Percentiles rank a stretch among this genome's conserved stretches.
Evolutionary conservation across 2,888 invertebrate genomes (phyloP).

Genomic region (Ennomos erosarius): DNA sequence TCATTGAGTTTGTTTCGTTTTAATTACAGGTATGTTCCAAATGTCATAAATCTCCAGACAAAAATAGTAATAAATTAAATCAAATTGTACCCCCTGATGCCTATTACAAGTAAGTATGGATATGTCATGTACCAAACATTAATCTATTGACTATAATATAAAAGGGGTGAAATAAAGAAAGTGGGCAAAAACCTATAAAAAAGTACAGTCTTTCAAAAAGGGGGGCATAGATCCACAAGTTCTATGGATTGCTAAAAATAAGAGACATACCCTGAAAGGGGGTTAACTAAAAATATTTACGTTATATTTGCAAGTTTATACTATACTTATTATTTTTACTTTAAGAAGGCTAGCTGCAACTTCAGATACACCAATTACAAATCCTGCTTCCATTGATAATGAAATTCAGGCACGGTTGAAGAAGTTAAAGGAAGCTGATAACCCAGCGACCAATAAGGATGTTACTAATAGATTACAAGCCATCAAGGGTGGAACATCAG

Average conservation of each 20-base stretch:
- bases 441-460: slow-evolving; percentile 47
- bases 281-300: too few relatives aligned
- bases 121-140: too few relatives aligned
- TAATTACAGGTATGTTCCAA: slow-evolving; percentile 67
- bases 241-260: too few relatives aligned
- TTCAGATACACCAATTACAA: slow-evolving; percentile 19
- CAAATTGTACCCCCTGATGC: slow-evolving; percentile 73
- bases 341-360: slow-evolving; percentile 37
- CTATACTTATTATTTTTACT: neutral
- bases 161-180: too few relatives aligned
- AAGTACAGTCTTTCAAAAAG: too few relatives aligned
- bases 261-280: too few relatives aligned
- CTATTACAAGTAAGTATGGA: slow-evolving; percentile 80
- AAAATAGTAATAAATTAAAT: slow-evolving; percentile 26
- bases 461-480: slow-evolving; percentile 63
- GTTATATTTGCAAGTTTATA: too few relatives aligned
- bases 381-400: slow-evolving; percentile 75
- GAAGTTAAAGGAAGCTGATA: slow-evolving; percentile 86
- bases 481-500: slow-evolving; percentile 78
- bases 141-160: too few relatives aligned
- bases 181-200: too few relatives aligned
- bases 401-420: slow-evolving; percentile 88
- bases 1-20: too few relatives aligned
- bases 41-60: slow-evolving; percentile 55
- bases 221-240: too few relatives aligned